These are phyloP conservation scores for Chlorodrepanis virens DNA, from an alignment of 2,113 vertebrate species.

Conservation along the genomic window DNA sequence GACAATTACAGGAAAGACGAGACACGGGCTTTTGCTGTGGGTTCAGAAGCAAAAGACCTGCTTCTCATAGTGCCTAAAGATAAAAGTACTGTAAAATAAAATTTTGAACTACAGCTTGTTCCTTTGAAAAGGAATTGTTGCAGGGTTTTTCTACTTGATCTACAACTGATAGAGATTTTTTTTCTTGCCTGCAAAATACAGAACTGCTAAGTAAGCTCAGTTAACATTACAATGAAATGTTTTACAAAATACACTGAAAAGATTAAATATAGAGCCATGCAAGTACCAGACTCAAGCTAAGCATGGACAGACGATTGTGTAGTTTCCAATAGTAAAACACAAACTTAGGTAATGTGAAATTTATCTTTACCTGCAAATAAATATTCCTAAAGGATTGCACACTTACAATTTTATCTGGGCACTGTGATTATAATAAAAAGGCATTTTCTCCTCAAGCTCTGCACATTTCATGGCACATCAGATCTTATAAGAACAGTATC, in stretches of 20 bases:
- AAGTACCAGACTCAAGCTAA: background rate
- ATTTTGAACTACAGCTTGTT: background rate
- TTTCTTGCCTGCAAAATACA: background rate
- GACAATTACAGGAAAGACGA: conserved; percentile 54
- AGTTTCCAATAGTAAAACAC: background rate
- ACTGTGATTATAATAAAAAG: background rate
- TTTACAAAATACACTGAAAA: background rate
- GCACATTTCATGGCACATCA: background rate
- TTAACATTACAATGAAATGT: background rate
- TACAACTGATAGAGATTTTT: background rate
- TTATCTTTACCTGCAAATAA: background rate
- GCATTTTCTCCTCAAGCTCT: background rate
- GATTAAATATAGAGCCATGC: background rate
- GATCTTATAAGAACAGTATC: background rate
- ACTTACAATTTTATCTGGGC: background rate
- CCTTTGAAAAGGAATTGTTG: conserved; percentile 7
- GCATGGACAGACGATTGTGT: background rate
- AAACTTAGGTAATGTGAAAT: background rate
- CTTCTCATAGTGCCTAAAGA: background rate
- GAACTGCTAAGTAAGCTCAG: background rate
- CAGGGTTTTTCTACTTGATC: conserved; percentile 1
- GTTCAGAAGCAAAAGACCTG: conserved; percentile 46
- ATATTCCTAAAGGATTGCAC: background rate
- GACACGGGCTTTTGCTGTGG: conserved; percentile 44
- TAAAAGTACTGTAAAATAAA: conserved; percentile 2